Base-by-base conservation (phyloP, 2,797 vertebrate genomes). In the Esox lucius region DNA sequence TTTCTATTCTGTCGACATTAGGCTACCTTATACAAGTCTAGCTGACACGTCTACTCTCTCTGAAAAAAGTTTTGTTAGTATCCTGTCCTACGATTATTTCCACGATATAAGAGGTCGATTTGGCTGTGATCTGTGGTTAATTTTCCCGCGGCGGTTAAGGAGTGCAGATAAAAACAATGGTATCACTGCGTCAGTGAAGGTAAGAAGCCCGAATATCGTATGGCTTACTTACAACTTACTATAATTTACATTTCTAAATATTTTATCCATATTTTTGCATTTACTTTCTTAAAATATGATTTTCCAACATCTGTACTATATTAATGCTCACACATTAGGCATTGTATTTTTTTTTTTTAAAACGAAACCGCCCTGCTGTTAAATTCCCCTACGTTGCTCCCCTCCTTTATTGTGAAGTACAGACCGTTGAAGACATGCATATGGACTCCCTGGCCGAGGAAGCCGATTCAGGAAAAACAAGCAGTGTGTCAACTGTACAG, bases 401-500 rank as follows among this genome's bases (percentile, higher is more conserved):
- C 9, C 12, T 13, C 0, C 42, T 53, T 61, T 24, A 22, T 24
- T 61, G n/a, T 35, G 33, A 42, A 68, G 1, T n/a, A 22, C 7
- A 68, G 33, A 24, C 56, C 2, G 31, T 6, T 22, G 19, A 31
- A 42, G 7, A 19, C 33, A 42, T n/a, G 31, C 19, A n/a, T 68
- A 65, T 48, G 42, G 22, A 11, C 56, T 61, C 56, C 56, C 11
- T n/a, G 19, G 56, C 9, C 9, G 33, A 39, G 19, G 53, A 59
- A 19, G n/a, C n/a, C 6, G 1, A 11, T 6, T 0, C 70, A 6
- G 16, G 19, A 33, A 19, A 4, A 24, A 35, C n/a, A 11, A 19
- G 22, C 28, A 3, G 13, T 31, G 68, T n/a, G 42, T 33, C 66
- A 17, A 79, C 86, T 75, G 67, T 91, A 8, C 82, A 83, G 65